phyloP scores from a whole-genome alignment of 2,888 invertebrate species.

The Drosophila algonquin region DNA sequence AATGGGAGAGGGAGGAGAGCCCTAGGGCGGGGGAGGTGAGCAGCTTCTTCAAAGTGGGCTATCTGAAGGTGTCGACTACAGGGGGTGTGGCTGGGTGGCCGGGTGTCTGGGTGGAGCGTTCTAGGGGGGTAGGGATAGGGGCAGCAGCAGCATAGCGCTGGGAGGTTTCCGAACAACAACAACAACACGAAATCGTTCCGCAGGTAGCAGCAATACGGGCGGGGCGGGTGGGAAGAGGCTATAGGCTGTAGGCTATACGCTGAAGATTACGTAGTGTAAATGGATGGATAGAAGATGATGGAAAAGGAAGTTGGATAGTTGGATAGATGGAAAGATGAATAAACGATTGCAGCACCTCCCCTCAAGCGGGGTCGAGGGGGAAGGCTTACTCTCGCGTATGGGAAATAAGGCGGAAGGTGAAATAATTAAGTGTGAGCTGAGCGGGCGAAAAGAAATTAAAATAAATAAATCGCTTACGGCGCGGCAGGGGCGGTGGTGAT shows the following conservation, averaged over 20 bases:
- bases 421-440: not conserved
- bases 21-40: not conserved
- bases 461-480: slow-evolving; percentile 78
- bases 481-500: slow-evolving; percentile 84
- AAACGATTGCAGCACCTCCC: not conserved
- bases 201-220: not conserved
- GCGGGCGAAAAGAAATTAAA: not conserved
- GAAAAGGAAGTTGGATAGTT: not conserved
- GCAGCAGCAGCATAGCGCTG: not conserved
- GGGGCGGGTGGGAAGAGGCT: not conserved
- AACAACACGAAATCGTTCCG: not conserved
- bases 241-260: not conserved
- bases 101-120: not conserved
- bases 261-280: not conserved
- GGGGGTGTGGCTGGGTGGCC: not conserved
- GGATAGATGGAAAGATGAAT: not conserved
- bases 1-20: not conserved
- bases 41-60: not conserved
- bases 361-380: no score
- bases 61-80: not conserved
- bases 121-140: not conserved
- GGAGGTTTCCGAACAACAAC: not conserved
- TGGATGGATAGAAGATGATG: not conserved
- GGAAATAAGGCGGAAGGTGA: not conserved
- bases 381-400: not conserved